These are phyloP conservation scores for Homalodisca vitripennis DNA, from an alignment of 1,140 invertebrate species.

Conservation along the genomic window DNA sequence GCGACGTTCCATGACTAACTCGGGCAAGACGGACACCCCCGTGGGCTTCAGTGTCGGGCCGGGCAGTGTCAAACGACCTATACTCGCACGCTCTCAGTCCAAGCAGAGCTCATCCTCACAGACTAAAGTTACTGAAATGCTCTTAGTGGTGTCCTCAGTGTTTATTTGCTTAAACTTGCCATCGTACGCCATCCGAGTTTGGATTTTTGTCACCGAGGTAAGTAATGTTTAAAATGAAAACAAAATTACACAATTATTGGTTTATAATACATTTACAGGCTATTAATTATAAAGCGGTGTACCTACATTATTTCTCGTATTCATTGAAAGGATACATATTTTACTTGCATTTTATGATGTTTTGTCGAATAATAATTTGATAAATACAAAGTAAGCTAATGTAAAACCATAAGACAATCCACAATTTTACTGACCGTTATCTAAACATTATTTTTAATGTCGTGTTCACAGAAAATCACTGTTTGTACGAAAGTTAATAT, in stretches of 20 bases:
- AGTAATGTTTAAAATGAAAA: conserved; percentile 44
- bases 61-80: conserved; percentile 1
- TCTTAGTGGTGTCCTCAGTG: conserved; percentile 74
- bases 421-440: no score
- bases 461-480: no score
- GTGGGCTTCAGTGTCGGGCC: background rate
- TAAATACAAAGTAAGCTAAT: no score
- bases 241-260: background rate
- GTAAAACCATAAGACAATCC: no score
- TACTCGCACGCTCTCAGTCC: conserved; percentile 7
- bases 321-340: no score
- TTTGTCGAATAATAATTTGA: no score
- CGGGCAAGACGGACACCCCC: conserved; percentile 1
- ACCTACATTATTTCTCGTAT: no score
- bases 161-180: conserved; percentile 79
- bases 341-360: no score
- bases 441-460: no score
- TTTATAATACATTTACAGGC: no score
- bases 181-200: conserved; percentile 61
- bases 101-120: conserved; percentile 51
- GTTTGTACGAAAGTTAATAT: no score
- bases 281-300: no score
- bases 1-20: conserved; percentile 52
- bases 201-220: conserved; percentile 57
- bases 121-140: conserved; percentile 75